phyloP scores from a whole-genome alignment of 2,113 vertebrate genomes.

The Brachypodius melanocephalos region DNA sequence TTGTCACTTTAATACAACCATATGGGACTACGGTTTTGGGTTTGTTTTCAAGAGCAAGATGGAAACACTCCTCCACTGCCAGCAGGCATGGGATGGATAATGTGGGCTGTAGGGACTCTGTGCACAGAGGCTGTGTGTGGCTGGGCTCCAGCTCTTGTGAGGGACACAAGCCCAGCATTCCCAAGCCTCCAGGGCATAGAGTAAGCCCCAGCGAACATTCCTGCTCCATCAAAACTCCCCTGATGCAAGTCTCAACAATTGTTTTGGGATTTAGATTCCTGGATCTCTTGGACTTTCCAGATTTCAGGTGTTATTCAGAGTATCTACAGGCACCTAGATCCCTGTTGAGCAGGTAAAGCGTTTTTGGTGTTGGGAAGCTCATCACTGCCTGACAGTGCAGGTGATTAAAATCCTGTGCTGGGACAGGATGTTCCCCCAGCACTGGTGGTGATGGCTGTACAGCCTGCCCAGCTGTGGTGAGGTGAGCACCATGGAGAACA shows the following conservation, averaged over 20 bases:
- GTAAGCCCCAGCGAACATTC: neutral
- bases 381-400: neutral
- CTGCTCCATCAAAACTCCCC: rapidly evolving
- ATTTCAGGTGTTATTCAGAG: neutral
- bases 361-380: neutral
- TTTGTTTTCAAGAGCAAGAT: neutral
- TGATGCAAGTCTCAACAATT: rapidly evolving
- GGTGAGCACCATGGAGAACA: neutral
- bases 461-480: neutral
- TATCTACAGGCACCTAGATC: neutral
- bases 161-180: neutral
- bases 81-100: neutral
- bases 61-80: neutral
- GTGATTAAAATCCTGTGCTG: neutral
- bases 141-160: neutral
- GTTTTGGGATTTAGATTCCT: neutral
- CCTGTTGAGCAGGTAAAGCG: neutral
- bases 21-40: rapidly evolving
- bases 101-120: rapidly evolving
- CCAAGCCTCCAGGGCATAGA: neutral
- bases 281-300: neutral
- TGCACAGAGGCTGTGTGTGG: neutral
- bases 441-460: rapidly evolving
- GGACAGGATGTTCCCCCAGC: neutral
- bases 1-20: neutral